A percentile compares a stretch with the other conserved stretches of the same genome.
Conservation (phyloP, 2,797 vertebrate species). For the Kryptopterus vitreolus region DNA sequence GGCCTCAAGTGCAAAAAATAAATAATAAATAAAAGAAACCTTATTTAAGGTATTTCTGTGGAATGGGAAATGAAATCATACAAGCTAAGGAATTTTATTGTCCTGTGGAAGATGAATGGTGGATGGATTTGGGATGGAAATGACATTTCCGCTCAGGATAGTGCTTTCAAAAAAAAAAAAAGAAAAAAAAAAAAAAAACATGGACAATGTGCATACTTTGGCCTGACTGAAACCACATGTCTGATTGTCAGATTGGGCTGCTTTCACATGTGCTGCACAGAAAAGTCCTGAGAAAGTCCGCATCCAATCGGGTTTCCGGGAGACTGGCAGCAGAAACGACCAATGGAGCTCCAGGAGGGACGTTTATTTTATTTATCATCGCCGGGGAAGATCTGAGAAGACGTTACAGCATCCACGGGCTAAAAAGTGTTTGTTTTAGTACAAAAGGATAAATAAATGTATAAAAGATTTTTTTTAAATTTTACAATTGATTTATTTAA, state of each 20-base stretch:
- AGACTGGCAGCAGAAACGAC: background rate
- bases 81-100: conserved; percentile 38
- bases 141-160: conserved; percentile 54
- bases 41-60: conserved; percentile 16
- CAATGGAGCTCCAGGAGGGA: background rate
- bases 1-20: too few relatives aligned
- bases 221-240: conserved; percentile 60
- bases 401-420: background rate
- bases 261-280: conserved; percentile 52
- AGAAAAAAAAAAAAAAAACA: conserved; percentile 31
- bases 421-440: background rate
- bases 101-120: conserved; percentile 39
- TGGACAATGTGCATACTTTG: conserved; percentile 53
- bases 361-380: background rate
- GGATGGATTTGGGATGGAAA: conserved; percentile 52
- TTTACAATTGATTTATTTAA: too few relatives aligned
- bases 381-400: background rate
- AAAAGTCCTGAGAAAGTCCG: conserved; percentile 52
- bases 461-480: background rate
- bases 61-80: conserved; percentile 31
- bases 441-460: background rate
- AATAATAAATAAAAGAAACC: background rate
- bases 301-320: conserved; percentile 35
- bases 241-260: conserved; percentile 40
- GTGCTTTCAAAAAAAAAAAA: conserved; percentile 37